Percentiles rank a stretch among this genome's conserved stretches.
Evolutionary conservation across 2,888 invertebrate species (phyloP).

Genomic region (Catocala fraxini): DNA sequence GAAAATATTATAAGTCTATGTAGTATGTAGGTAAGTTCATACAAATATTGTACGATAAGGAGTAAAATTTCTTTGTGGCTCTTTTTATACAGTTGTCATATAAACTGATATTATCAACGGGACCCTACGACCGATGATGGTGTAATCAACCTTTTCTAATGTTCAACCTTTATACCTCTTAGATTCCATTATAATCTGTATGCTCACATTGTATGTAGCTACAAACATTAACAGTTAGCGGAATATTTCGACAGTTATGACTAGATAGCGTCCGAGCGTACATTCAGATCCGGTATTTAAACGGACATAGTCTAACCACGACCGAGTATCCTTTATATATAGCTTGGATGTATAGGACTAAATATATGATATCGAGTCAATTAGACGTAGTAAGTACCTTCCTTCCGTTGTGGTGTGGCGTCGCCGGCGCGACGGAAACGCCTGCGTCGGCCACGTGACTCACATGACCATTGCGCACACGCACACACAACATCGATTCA

Average conservation of each 20-base stretch:
- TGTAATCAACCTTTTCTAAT: conserved; percentile 13
- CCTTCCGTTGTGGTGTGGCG: conserved; percentile 71
- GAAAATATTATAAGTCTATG: too few relatives aligned
- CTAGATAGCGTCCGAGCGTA: background rate
- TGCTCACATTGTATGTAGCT: conserved; percentile 7
- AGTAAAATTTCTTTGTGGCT: background rate
- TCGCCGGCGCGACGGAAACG: conserved; percentile 65
- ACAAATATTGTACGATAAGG: too few relatives aligned
- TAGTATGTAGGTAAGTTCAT: too few relatives aligned
- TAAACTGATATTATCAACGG: background rate
- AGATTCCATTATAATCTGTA: conserved; percentile 15
- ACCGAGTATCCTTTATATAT: conserved; percentile 27
- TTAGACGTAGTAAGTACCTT: conserved; percentile 56
- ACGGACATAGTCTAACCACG: conserved; percentile 21
- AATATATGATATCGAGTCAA: conserved; percentile 42
- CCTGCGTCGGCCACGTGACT: conserved; percentile 68
- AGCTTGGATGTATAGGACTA: conserved; percentile 38
- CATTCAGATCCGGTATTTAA: conserved; percentile 30
- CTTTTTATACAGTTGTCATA: background rate
- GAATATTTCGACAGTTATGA: conserved; percentile 16
- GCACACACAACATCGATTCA: conserved; percentile 54
- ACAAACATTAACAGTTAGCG: conserved; percentile 13
- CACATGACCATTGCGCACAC: conserved; percentile 63
- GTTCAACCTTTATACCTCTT: conserved; percentile 4
- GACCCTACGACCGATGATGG: background rate